Conservation (phyloP, 2,888 invertebrate species). For the Odontocerum albicorne region DNA sequence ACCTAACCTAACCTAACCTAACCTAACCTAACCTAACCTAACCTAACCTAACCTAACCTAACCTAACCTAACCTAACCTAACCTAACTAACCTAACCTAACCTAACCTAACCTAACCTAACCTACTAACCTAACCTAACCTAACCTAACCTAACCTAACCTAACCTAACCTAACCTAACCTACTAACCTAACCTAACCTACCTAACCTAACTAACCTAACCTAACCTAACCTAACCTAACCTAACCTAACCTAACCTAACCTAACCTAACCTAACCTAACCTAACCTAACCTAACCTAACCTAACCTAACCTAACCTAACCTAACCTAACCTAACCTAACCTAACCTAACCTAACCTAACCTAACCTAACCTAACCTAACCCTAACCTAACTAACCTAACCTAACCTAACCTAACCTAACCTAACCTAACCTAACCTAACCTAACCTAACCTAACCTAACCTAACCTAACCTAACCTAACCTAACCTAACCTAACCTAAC, state of each 20-base stretch:
- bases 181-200: slow-evolving; percentile 7
- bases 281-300: slow-evolving; percentile 33
- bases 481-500: slow-evolving; percentile 16
- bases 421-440: slow-evolving; percentile 34
- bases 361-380: slow-evolving; percentile 36
- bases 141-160: slow-evolving; percentile 35
- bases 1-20: slow-evolving; percentile 33
- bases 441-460: slow-evolving; percentile 13
- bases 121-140: slow-evolving; percentile 38
- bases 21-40: slow-evolving; percentile 29
- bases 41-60: slow-evolving; percentile 37
- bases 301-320: slow-evolving; percentile 33
- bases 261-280: slow-evolving; percentile 31
- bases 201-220: slow-evolving; percentile 1
- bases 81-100: slow-evolving; percentile 35
- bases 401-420: slow-evolving; percentile 37
- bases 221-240: slow-evolving; percentile 22
- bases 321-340: slow-evolving; percentile 35
- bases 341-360: slow-evolving; percentile 34
- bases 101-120: slow-evolving; percentile 34
- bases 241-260: slow-evolving; percentile 5
- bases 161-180: slow-evolving; percentile 27
- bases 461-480: slow-evolving; percentile 18
- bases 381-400: slow-evolving; percentile 38
- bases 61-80: slow-evolving; percentile 38